Evolutionary conservation across 2,113 vertebrate species (phyloP), one percentile per base, ranked within the genome.

Genomic region (Calypte anna): DNA sequence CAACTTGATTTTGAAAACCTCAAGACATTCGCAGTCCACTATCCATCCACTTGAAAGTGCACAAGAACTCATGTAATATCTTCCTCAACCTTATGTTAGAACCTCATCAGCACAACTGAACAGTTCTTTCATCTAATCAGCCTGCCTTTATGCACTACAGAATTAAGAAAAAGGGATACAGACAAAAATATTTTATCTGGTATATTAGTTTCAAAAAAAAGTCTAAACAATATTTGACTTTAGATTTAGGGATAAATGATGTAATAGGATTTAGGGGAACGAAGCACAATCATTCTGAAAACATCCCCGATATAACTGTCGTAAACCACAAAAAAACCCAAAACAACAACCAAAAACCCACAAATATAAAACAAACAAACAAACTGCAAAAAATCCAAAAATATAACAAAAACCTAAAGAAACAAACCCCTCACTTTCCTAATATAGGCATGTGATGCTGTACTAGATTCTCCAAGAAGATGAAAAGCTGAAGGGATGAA

Each of bases 401-500:
- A 84, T 85, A 69, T 36, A 88, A 76, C 9, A 27, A 72, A 84
- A 70, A 82, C 33, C 6, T 1, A 4, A 27, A 48, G 20, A 22
- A 55, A 18, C 25, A 57, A 57, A 33, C 0, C 30, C 4, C 9
- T 17, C 6, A 4, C 48, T 57, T 23, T 30, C 88, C 18, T 80
- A 72, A 43, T 46, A 54, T 20, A 80, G 23, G 24, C 72, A 31
- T 24, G 55, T 36, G n/a, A 90, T 66, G 27, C 62, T 94, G 31
- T 88, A 30, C 28, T 88, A 92, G 44, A 27, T 86, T 82, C 59
- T 86, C 53, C 83, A 57, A 53, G 13, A 77, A 81, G 59, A 84
- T 69, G 54, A 86, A 84, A 69, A 93, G 61, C 48, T 81, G 4
- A 73, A 92, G 53, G 79, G 69, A 93, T 89, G 53, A 88, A 95